Evolutionary conservation across 2,888 invertebrate genomes (phyloP), one percentile per base, ranked within the genome.

Genomic region (Plebejus argus): DNA sequence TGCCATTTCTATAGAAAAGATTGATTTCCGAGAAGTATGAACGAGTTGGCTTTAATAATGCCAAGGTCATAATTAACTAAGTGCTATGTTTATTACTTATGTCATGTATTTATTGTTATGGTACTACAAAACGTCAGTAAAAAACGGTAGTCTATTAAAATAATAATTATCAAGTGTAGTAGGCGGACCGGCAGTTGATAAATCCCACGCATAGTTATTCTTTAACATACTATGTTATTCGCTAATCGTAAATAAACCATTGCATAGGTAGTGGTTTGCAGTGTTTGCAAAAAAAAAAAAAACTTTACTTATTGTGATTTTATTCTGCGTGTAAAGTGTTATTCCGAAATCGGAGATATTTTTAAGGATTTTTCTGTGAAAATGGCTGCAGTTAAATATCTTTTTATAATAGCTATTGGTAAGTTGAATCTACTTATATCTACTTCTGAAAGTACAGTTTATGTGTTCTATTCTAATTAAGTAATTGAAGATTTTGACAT

Each of bases 191-290:
- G 12, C 74, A 49, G 45, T 45, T 53, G 74, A 74, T 74, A 74
- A 49, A 6, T 23, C 74, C 74, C 45, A 74, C 74, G 74, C 74
- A 23, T 49, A 28, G 23, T 53, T 49, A 10, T 39, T 72, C 20
- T 20, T 12, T 23, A 49, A 15, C 53, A 53, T 8, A 28, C 18
- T 23, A 2, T 18, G 49, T 74, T 74, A 74, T 53, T 28, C 74
- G 33, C 28, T 49, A 74, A 49, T 74, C 74, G 53, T 74, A 28
- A 49, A 33, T 28, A 74, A 74, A 74, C 45, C 72, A 23, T 45
- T 20, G 15, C 20, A 72, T 28, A 53, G 18, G 53, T 53, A 15
- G 86, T 90, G 81, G 5, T 66, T 66, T 33, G 28, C 5, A 66
- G 61, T 66, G 15, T 28, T 66, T 66, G 61, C 12, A 66, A 28